Evolutionary conservation across 2,888 invertebrate species (phyloP), one percentile per base, ranked within the genome.

Genomic region (Cabera pusaria): DNA sequence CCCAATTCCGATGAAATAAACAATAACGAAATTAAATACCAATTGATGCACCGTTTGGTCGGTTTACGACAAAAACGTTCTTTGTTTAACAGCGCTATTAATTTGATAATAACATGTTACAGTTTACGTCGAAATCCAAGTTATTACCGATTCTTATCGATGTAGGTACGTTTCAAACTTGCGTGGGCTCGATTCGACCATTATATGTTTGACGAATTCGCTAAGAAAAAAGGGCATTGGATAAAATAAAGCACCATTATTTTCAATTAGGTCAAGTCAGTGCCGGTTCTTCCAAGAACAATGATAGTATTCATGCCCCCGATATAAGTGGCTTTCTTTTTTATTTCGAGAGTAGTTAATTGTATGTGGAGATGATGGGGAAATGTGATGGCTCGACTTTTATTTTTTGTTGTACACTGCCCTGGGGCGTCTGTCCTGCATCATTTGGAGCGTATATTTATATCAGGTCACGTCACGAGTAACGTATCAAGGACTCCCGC

Each of bases 241-340:
- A 86, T 81, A 83, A 83, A 67, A 86, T 81, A 83, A 83, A 67
- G 76, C 70, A 68, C 79, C 73, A 86, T 88, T 87, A 88, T 86
- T 81, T 83, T 81, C 83, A 88, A 88, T 86, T 86, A 79, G 87
- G 87, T 86, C 86, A 88, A 76, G 77, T 63, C 76, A 65, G 74
- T 75, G 75, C 73, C 80, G 71, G 84, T 65, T 66, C 68, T 82
- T 78, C 76, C 65, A 72, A 84, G 86, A 86, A 87, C 84, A 86
- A 85, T 84, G 83, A 71, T 49, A 59, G 64, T 77, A 83, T 80
- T 81, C 82, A 85, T 77, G 81, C 80, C 72, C 77, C 65, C 50
- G 64, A 69, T 71, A 70, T 70, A 70, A 81, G 77, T 76, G 77
- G 72, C 77, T 85, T 85, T 86, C 82, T 80, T 86, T 80, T 82